A percentile compares a stretch with the other conserved stretches of the same genome.
phyloP scores from a whole-genome alignment of 2,888 invertebrate genomes.

The Microchrysa polita region DNA sequence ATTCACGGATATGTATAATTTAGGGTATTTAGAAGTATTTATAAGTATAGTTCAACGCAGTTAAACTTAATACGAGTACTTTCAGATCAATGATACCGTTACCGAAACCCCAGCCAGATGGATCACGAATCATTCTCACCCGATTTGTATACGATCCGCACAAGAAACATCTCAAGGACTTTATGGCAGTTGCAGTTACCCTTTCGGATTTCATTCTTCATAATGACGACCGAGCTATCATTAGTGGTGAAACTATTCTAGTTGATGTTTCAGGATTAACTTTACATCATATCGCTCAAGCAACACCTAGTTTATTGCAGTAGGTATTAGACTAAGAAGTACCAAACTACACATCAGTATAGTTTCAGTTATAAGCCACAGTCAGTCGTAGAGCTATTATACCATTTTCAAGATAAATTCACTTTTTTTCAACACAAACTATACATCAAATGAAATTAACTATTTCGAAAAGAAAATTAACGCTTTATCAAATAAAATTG shows the following conservation, averaged over 20 bases:
- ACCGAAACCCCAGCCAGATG: constrained; percentile 60
- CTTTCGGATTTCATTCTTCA: constrained; percentile 64
- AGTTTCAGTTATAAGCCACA: no score
- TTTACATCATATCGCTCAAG: constrained; percentile 66
- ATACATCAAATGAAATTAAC: no score
- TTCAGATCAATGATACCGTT: constrained; percentile 64
- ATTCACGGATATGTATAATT: constrained; percentile 53
- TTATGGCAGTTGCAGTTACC: constrained; percentile 55
- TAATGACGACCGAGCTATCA: constrained; percentile 67
- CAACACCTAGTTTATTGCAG: constrained; percentile 67
- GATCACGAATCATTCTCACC: constrained; percentile 62
- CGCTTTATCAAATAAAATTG: no score
- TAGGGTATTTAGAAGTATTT: constrained; percentile 64
- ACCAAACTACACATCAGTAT: no score
- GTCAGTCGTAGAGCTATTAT: no score
- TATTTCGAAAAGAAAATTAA: no score
- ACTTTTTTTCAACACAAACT: no score
- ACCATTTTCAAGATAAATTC: no score
- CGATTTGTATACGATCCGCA: constrained; percentile 63
- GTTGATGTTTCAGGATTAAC: constrained; percentile 67
- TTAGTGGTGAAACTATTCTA: constrained; percentile 65
- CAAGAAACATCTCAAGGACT: constrained; percentile 60
- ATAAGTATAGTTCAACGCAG: constrained; percentile 61
- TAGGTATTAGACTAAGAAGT: no score
- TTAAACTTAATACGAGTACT: constrained; percentile 10